phyloP scores from a whole-genome alignment of 2,888 invertebrate genomes.

The Hartigia nigra region DNA sequence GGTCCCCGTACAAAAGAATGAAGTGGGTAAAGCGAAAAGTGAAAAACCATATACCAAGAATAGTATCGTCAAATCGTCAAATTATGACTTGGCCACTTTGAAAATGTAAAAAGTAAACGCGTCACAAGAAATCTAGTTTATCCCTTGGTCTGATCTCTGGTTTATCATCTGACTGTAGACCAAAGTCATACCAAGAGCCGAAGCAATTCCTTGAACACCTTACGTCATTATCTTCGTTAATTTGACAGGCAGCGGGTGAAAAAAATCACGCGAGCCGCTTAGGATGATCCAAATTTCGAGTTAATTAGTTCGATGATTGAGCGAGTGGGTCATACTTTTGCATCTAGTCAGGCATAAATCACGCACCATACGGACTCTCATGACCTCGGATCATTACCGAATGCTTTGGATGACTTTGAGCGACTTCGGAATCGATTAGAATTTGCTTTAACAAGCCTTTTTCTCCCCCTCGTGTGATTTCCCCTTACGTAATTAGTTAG shows the following conservation, averaged over 20 bases:
- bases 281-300: slow-evolving; percentile 27
- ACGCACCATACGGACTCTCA: slow-evolving; percentile 21
- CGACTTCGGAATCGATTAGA: slow-evolving; percentile 27
- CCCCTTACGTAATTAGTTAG: not conserved
- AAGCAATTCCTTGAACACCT: not conserved
- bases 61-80: not conserved
- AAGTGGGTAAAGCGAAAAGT: not conserved
- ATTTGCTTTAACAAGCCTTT: slow-evolving; percentile 29
- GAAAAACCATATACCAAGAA: not conserved
- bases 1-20: not conserved
- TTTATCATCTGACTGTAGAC: not conserved
- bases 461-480: not conserved
- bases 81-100: not conserved
- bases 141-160: not conserved
- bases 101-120: not conserved
- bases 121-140: not conserved
- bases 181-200: not conserved
- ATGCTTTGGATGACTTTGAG: slow-evolving; percentile 36
- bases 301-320: slow-evolving; percentile 33
- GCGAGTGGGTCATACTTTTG: slow-evolving; percentile 17
- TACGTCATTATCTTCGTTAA: slow-evolving; percentile 7
- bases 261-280: not conserved
- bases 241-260: slow-evolving; percentile 6
- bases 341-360: slow-evolving; percentile 27
- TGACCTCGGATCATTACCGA: slow-evolving; percentile 29